Evolutionary conservation across 37 sponge, comb jelly and placozoan genomes (phyloP).

Genomic region (Axinella damicornis): DNA sequence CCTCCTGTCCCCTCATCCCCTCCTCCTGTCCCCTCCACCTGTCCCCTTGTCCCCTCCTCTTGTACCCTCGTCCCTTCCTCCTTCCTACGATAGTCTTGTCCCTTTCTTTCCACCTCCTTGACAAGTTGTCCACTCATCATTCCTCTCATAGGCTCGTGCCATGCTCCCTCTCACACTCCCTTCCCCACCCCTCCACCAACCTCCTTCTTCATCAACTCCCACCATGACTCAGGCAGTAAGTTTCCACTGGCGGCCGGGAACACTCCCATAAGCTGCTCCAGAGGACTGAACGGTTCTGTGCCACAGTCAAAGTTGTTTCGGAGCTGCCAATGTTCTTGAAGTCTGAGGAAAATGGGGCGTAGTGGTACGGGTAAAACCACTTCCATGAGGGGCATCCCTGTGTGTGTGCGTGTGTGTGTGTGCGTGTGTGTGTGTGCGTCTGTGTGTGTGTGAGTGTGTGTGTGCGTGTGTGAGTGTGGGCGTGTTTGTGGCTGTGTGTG

Average conservation of each 20-base stretch:
- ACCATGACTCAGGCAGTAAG: slow-evolving; percentile 93
- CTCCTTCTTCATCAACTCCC: slow-evolving; percentile 82
- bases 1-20: too few species aligned
- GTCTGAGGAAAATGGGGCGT: slow-evolving; percentile 99
- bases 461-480: slow-evolving; percentile 4
- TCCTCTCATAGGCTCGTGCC: too few species aligned
- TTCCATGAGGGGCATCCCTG: slow-evolving; percentile 99
- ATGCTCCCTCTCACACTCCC: too few species aligned
- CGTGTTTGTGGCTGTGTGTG: neutral
- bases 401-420: neutral
- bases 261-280: slow-evolving; percentile 99
- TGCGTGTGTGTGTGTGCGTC: too few species aligned
- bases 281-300: slow-evolving; percentile 88
- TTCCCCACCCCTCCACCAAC: slow-evolving; percentile 15
- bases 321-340: slow-evolving; percentile 81
- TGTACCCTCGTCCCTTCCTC: too few species aligned
- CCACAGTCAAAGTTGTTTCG: slow-evolving; percentile 70
- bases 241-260: slow-evolving; percentile 96
- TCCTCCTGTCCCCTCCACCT: too few species aligned
- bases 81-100: too few species aligned
- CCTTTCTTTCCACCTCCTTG: too few species aligned
- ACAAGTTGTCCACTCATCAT: too few species aligned
- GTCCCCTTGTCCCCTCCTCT: too few species aligned
- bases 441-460: too few species aligned
- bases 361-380: slow-evolving; percentile 99